These are phyloP conservation scores for Hypothenemus hampei DNA, from an alignment of 1,140 invertebrate genomes.

Conservation along the genomic window DNA sequence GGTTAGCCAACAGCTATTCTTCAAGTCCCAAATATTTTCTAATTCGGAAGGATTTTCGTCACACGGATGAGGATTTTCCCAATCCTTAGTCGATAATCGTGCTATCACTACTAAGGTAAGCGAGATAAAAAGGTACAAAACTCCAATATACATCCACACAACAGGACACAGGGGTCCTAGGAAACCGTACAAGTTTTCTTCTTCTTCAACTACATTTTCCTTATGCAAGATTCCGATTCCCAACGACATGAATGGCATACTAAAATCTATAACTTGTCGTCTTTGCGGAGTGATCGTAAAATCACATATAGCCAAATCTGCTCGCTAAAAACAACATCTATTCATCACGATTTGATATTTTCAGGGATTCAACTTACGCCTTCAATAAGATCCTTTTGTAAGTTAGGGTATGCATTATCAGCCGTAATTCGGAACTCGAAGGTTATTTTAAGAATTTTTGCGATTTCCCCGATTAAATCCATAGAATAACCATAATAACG, in stretches of 20 bases:
- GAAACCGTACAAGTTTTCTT: slow-evolving; percentile 78
- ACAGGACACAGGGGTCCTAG: slow-evolving; percentile 79
- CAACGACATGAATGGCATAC: slow-evolving; percentile 85
- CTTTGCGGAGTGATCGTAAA: slow-evolving; percentile 85
- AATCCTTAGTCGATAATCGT: slow-evolving; percentile 77
- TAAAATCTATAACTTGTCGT: slow-evolving; percentile 81
- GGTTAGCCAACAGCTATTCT: slow-evolving; percentile 73
- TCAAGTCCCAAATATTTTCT: slow-evolving; percentile 72
- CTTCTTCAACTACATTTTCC: slow-evolving; percentile 61
- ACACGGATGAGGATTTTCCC: slow-evolving; percentile 84
- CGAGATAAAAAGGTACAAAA: slow-evolving; percentile 80
- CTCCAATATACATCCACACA: slow-evolving; percentile 90
- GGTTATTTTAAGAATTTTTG: slow-evolving; percentile 70
- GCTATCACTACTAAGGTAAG: slow-evolving; percentile 29
- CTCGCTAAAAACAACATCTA: slow-evolving; percentile 59
- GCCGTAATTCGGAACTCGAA: slow-evolving; percentile 63
- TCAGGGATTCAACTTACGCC: slow-evolving; percentile 53
- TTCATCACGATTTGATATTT: not conserved
- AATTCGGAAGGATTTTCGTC: slow-evolving; percentile 71
- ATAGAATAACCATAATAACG: slow-evolving; percentile 75
- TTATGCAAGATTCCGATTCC: slow-evolving; percentile 67
- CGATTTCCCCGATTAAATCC: slow-evolving; percentile 73
- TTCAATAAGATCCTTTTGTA: slow-evolving; percentile 68
- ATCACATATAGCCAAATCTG: slow-evolving; percentile 87
- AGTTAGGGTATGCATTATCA: slow-evolving; percentile 64